Conservation (phyloP, 2,888 invertebrate species). For the Onthophagus sagittarius region DNA sequence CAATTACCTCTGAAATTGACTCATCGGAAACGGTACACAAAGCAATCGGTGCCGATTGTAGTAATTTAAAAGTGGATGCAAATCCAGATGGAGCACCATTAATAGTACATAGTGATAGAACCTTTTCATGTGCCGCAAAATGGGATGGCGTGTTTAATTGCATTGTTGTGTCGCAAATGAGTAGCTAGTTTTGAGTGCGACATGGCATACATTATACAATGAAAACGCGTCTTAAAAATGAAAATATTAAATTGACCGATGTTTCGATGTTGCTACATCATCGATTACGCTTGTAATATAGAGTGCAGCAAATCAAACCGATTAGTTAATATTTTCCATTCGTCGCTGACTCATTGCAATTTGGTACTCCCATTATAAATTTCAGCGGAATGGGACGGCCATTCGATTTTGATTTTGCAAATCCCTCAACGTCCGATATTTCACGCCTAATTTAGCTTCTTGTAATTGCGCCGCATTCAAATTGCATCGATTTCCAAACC, state of each 20-base stretch:
- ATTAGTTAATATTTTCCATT: not conserved
- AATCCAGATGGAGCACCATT: not conserved
- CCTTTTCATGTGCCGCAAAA: not conserved
- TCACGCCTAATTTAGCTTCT: not conserved
- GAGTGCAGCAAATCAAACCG: not conserved
- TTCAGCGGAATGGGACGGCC: not conserved
- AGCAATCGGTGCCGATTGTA: not conserved
- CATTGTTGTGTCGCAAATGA: not conserved
- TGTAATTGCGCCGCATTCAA: not conserved
- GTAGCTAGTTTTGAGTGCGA: not conserved
- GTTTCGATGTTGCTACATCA: not conserved
- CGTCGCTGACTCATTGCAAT: not conserved
- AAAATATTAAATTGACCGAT: not conserved
- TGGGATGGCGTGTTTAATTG: not conserved
- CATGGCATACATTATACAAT: not conserved
- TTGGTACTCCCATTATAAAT: not conserved
- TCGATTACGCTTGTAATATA: no score
- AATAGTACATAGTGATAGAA: not conserved
- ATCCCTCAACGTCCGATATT: not conserved
- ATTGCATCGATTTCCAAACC: not conserved
- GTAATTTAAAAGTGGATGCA: not conserved
- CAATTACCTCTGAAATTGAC: not conserved
- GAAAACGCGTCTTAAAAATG: not conserved
- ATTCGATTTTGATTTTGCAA: not conserved
- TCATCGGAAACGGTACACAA: not conserved